phyloP scores from a whole-genome alignment of 1,140 invertebrate species.

The Bathynomus jamesi region DNA sequence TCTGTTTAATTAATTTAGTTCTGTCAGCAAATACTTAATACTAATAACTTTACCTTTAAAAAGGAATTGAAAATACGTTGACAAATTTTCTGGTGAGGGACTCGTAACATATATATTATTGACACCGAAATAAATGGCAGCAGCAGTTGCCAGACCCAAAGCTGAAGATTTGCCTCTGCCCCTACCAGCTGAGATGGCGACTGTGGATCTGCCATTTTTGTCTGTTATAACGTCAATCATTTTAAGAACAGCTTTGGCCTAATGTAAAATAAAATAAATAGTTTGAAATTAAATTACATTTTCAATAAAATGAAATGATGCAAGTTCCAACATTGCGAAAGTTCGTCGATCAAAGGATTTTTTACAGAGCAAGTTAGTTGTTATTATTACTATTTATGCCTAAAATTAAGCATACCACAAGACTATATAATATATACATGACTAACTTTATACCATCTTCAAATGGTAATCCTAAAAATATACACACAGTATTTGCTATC shows the following conservation, averaged over 20 bases:
- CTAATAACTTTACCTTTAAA: constrained; percentile 65
- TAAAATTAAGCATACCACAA: neutral
- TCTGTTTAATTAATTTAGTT: neutral
- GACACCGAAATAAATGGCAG: constrained; percentile 77
- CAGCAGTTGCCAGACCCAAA: constrained; percentile 82
- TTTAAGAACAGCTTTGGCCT: constrained; percentile 80
- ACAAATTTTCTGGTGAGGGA: constrained; percentile 95
- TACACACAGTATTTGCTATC: neutral
- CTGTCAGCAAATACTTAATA: neutral
- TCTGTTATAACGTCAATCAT: constrained; percentile 96
- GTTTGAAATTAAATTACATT: neutral
- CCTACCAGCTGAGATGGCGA: constrained; percentile 89
- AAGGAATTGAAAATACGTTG: constrained; percentile 94
- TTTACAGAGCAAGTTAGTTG: neutral
- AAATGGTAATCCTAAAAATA: neutral
- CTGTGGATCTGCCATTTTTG: constrained; percentile 77
- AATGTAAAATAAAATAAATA: constrained; percentile 11
- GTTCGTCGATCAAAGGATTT: neutral
- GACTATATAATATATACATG: neutral
- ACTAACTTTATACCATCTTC: neutral
- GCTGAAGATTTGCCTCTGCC: constrained; percentile 97
- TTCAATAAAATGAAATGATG: neutral
- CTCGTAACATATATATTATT: constrained; percentile 99
- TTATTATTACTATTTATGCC: neutral
- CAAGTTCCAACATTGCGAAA: too few relatives aligned